Evolutionary conservation across 2,888 invertebrate species (phyloP).

Genomic region (Zaprionus lineosus): DNA sequence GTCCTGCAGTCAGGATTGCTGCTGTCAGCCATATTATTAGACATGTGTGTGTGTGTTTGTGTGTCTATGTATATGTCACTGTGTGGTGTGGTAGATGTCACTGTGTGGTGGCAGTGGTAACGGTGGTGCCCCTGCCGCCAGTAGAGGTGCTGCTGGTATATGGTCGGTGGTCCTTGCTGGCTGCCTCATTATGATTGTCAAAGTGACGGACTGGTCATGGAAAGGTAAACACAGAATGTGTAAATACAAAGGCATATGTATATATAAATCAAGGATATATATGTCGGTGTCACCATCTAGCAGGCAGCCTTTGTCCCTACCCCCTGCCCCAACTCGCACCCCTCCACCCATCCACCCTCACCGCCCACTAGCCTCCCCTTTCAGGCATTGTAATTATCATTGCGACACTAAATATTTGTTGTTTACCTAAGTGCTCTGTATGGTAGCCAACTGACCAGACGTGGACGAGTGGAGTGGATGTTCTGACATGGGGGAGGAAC

Average conservation of each 20-base stretch:
- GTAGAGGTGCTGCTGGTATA: constrained; percentile 6
- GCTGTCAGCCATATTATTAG: constrained; percentile 69
- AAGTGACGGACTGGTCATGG: constrained; percentile 78
- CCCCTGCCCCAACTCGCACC: background rate
- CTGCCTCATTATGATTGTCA: constrained; percentile 76
- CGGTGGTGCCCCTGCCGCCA: too few relatives aligned
- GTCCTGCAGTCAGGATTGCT: constrained; percentile 69
- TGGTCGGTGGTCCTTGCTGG: constrained; percentile 41
- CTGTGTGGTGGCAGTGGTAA: constrained; percentile 8
- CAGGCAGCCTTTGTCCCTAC: background rate
- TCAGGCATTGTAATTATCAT: constrained; percentile 75
- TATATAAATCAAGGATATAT: constrained; percentile 54
- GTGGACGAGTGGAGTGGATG: background rate
- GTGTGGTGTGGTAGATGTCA: constrained; percentile 2
- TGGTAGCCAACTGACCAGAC: constrained; percentile 4
- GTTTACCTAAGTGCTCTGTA: constrained; percentile 72
- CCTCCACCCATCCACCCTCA: background rate
- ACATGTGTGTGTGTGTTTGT: background rate
- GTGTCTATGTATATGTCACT: constrained; percentile 5
- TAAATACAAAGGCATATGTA: constrained; percentile 68
- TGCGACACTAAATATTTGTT: constrained; percentile 77
- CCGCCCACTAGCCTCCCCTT: constrained; percentile 36
- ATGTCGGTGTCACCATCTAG: constrained; percentile 36
- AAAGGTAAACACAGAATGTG: constrained; percentile 75
- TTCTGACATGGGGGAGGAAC: background rate